phyloP scores from a whole-genome alignment of 2,113 vertebrate genomes.

The Hystrix cristata region DNA sequence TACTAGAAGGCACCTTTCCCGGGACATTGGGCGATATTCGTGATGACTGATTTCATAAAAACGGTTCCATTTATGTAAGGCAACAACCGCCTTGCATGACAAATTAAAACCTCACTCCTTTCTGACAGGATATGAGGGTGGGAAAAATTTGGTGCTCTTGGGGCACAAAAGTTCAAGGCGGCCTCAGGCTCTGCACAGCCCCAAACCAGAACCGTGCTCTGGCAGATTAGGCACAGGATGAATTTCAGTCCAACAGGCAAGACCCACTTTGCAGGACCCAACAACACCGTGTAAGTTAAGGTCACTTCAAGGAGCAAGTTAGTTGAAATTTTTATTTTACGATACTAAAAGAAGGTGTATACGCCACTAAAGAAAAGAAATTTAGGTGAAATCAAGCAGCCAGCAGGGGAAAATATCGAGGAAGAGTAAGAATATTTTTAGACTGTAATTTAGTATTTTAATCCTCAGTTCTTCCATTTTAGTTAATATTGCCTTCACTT shows the following conservation, averaged over 20 bases:
- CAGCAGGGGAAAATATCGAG: conserved; percentile 17
- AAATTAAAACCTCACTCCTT: background rate
- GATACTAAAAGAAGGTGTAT: background rate
- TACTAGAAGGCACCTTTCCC: background rate
- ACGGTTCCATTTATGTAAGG: background rate
- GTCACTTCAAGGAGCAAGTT: background rate
- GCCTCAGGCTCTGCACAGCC: background rate
- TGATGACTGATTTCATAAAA: background rate
- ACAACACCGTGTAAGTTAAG: background rate
- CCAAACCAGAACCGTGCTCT: background rate
- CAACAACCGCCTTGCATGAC: background rate
- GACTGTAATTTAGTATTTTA: background rate
- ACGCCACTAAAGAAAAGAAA: background rate
- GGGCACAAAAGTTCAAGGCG: background rate
- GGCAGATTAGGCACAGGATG: background rate
- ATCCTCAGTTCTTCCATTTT: background rate
- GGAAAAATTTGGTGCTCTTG: background rate
- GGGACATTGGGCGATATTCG: background rate
- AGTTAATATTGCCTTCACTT: background rate
- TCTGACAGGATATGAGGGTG: background rate
- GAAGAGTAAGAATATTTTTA: background rate
- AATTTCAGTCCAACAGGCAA: background rate
- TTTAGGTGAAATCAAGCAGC: background rate
- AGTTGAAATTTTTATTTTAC: background rate
- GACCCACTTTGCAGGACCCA: background rate